Evolutionary conservation across 2,888 invertebrate genomes (phyloP), one percentile per base, ranked within the genome.

Genomic region (Noctuana brunneofusca): DNA sequence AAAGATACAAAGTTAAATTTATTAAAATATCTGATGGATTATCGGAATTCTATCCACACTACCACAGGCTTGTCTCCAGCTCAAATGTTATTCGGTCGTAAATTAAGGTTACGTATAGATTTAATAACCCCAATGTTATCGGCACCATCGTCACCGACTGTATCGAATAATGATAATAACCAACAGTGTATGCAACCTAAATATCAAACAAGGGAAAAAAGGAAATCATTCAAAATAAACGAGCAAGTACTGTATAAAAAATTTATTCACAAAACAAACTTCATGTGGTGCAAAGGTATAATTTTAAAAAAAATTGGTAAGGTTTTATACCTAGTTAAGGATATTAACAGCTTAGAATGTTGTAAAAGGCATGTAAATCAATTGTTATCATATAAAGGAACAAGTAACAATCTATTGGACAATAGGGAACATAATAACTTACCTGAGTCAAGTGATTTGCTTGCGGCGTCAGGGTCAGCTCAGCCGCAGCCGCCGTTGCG

Each of bases 1-100:
- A 41, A 41, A 41, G 38, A 41, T 6, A 14, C 38, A 41, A 41
- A 14, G 14, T 41, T 41, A 41, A 41, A 41, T 41, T 41, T 41
- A 41, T 2, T 41, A 41, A 41, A 41, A 41, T 41, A 41, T 14
- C 6, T 41, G 8, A 41, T 41, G 38, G 38, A 41, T 41, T 41
- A 41, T 41, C 38, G 38, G 1, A 41, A 41, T 41, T 41, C 38
- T 41, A 8, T 41, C 2, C 38, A 41, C 14, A 41, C 38, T 16
- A 16, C 38, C 38, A 41, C 8, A 41, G 38, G 38, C 2, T 16
- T 41, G 16, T 41, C 38, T 41, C 38, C 38, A 16, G 38, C 38
- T 16, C 14, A 41, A 41, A 41, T 41, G 38, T 6, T 41, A 1
- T 41, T 41, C 16, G 38, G 38, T 8, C 38, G 38, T 14, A 41